Evolutionary conservation across 30 jellyfish, hydroid and myxozoan species (phyloP).

Genomic region (Turritopsis dohrnii): DNA sequence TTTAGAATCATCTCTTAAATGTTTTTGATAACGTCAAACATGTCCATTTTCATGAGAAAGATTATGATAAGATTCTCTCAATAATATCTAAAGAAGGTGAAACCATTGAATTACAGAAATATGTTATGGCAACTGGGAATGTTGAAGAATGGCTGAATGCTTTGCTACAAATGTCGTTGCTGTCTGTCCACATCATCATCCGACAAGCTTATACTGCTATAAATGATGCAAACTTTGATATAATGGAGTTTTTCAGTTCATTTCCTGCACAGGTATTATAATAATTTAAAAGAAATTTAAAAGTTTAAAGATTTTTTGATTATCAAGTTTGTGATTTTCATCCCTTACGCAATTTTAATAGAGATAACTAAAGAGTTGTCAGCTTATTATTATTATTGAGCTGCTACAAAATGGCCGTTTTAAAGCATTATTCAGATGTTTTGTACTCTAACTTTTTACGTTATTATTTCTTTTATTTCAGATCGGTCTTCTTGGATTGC

Average conservation of each 20-base stretch:
- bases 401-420: background rate
- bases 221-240: conserved; percentile 57
- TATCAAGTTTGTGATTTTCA: too few species aligned
- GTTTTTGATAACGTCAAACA: conserved; percentile 79
- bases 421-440: background rate
- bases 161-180: conserved; percentile 44
- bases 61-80: conserved; percentile 49
- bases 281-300: too few species aligned
- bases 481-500: conserved; percentile 87
- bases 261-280: conserved; percentile 72
- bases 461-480: background rate
- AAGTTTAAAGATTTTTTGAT: too few species aligned
- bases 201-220: conserved; percentile 63
- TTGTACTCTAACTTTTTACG: background rate
- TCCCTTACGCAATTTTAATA: too few species aligned
- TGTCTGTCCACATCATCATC: conserved; percentile 62
- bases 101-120: conserved; percentile 44
- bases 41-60: conserved; percentile 67
- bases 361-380: background rate
- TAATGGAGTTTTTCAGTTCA: conserved; percentile 51
- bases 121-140: conserved; percentile 78
- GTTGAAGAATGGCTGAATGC: conserved; percentile 78
- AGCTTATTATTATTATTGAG: background rate
- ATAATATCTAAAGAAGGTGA: conserved; percentile 75
- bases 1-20: conserved; percentile 58